These are phyloP conservation scores for Porites lutea DNA, from an alignment of 64 coral and sea anemone species.

Conservation along the genomic window DNA sequence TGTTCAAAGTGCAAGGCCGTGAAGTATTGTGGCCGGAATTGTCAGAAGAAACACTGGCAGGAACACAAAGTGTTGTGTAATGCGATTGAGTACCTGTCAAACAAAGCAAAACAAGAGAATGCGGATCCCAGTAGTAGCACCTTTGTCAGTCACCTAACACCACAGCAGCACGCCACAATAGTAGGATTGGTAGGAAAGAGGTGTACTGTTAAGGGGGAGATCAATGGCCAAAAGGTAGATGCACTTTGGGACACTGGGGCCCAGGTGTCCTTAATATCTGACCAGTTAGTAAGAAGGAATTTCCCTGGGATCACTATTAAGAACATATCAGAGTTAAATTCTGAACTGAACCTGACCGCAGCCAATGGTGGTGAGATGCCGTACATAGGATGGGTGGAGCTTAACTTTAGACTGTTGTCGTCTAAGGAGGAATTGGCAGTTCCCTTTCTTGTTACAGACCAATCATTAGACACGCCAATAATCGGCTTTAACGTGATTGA, in stretches of 20 bases:
- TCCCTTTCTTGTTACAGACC: not conserved
- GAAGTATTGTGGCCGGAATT: too few relatives aligned
- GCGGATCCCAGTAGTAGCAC: not conserved
- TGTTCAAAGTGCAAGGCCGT: too few relatives aligned
- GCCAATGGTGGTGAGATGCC: constrained; percentile 47
- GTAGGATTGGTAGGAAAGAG: constrained; percentile 48
- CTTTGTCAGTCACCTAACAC: constrained; percentile 47
- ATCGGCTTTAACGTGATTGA: too few relatives aligned
- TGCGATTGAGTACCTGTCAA: constrained; percentile 7
- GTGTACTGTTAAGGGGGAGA: constrained; percentile 32
- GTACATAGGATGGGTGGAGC: constrained; percentile 45
- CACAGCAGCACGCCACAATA: constrained; percentile 10
- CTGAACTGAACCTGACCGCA: constrained; percentile 31
- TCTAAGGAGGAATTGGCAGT: not conserved
- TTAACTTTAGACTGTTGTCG: constrained; percentile 9
- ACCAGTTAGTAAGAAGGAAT: constrained; percentile 20
- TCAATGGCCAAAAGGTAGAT: constrained; percentile 36
- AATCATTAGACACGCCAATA: too few relatives aligned
- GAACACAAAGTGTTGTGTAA: too few relatives aligned
- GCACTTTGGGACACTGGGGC: constrained; percentile 54
- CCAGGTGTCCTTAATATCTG: constrained; percentile 36
- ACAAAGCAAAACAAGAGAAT: not conserved
- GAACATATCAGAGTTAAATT: constrained; percentile 20
- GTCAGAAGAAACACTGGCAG: too few relatives aligned
- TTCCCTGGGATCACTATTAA: constrained; percentile 10